Evolutionary conservation across 64 coral and sea anemone species (phyloP).

Genomic region (Anthopleura sola): DNA sequence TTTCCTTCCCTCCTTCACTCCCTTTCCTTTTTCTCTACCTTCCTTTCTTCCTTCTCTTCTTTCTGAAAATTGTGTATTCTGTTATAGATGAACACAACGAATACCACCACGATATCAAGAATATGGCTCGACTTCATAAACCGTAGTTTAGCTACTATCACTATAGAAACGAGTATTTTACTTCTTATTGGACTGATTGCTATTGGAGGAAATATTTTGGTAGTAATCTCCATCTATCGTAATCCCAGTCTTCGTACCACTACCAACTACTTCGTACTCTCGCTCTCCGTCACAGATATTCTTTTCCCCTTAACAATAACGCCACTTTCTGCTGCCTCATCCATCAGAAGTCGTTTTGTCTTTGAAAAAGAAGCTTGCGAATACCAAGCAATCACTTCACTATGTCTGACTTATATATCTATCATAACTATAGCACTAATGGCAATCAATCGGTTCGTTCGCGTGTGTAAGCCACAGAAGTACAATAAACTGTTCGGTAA

Average conservation of each 20-base stretch:
- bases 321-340: not conserved
- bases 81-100: not conserved
- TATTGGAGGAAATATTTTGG: constrained; percentile 29
- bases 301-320: not conserved
- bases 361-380: constrained; percentile 29
- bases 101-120: not conserved
- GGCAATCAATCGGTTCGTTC: too few relatives aligned
- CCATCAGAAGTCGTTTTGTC: constrained; percentile 20
- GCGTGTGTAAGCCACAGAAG: constrained; percentile 20
- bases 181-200: constrained; percentile 9
- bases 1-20: too few relatives aligned
- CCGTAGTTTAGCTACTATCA: not conserved
- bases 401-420: constrained; percentile 7
- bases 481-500: constrained; percentile 30
- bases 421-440: constrained; percentile 25
- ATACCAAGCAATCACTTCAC: constrained; percentile 22
- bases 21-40: too few relatives aligned
- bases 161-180: not conserved
- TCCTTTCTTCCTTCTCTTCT: too few relatives aligned
- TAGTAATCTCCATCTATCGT: constrained; percentile 19
- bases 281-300: constrained; percentile 34
- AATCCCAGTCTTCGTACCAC: too few relatives aligned
- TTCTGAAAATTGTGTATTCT: too few relatives aligned
- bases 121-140: not conserved
- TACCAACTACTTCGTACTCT: too few relatives aligned